phyloP scores from a whole-genome alignment of 1,140 invertebrate genomes.

The Zaprionus camerounensis region DNA sequence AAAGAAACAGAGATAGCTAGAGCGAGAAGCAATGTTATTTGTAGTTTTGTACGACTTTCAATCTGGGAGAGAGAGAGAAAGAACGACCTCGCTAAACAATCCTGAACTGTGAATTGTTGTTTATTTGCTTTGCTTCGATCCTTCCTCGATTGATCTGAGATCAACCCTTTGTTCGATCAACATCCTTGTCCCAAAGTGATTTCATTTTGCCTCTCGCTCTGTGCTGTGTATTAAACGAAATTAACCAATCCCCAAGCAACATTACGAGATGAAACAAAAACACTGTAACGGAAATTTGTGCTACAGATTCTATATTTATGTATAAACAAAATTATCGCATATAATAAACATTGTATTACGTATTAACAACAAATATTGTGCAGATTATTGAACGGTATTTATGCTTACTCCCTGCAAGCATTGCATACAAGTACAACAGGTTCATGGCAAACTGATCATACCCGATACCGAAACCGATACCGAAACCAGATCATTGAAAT shows the following conservation, averaged over 20 bases:
- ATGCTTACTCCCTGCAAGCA: constrained; percentile 12
- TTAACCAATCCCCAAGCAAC: constrained; percentile 16
- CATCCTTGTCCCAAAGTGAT: background rate
- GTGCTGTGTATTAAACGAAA: constrained; percentile 47
- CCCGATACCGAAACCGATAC: background rate
- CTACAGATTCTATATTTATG: constrained; percentile 67
- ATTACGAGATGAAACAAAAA: constrained; percentile 14
- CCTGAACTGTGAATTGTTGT: constrained; percentile 1
- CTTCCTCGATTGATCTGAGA: background rate
- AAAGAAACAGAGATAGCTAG: constrained; percentile 1
- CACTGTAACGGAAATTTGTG: constrained; percentile 40
- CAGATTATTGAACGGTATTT: constrained; percentile 55
- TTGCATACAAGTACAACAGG: constrained; percentile 23
- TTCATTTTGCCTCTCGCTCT: constrained; percentile 63
- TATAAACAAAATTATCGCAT: constrained; percentile 64
- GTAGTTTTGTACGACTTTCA: constrained; percentile 26
- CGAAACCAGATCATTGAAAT: constrained; percentile 15
- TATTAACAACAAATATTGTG: constrained; percentile 50
- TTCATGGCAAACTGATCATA: constrained; percentile 12
- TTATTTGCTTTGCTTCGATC: background rate
- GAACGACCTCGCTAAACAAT: constrained; percentile 11
- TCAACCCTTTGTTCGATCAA: constrained; percentile 23
- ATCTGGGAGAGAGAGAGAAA: background rate
- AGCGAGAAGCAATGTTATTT: constrained; percentile 16
- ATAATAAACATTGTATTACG: constrained; percentile 62